Conservation (phyloP, 1,140 invertebrate genomes). For the Elysia chlorotica region DNA sequence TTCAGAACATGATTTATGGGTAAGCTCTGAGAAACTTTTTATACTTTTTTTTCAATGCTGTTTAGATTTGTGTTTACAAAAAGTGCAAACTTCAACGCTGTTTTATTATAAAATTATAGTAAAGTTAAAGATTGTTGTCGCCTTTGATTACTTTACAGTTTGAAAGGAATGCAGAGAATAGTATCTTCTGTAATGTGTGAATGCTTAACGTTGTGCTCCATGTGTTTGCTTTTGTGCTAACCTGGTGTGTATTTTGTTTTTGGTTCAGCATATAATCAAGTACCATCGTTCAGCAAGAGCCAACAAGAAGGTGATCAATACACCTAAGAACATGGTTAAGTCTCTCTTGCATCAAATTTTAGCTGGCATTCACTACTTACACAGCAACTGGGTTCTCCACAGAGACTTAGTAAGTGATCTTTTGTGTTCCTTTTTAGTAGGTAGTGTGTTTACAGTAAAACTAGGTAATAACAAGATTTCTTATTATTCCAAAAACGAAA, state of each 20-base stretch:
- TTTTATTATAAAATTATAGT: too few species aligned
- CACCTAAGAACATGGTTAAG: conserved; percentile 86
- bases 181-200: too few species aligned
- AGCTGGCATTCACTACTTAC: conserved; percentile 99
- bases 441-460: background rate
- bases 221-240: too few species aligned
- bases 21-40: conserved; percentile 29
- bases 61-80: background rate
- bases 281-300: conserved; percentile 98
- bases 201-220: too few species aligned
- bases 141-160: too few species aligned
- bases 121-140: too few species aligned
- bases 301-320: conserved; percentile 93
- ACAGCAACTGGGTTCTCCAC: conserved; percentile 99
- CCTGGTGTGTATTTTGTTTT: too few species aligned
- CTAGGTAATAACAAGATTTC: background rate
- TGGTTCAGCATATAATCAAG: conserved; percentile 97
- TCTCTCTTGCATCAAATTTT: conserved; percentile 97
- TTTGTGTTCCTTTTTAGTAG: background rate
- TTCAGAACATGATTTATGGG: conserved; percentile 99
- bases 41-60: background rate
- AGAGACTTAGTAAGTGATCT: conserved; percentile 83
- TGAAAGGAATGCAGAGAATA: too few species aligned
- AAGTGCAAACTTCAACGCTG: too few species aligned
- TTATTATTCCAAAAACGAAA: too few species aligned